Evolutionary conservation across 2,888 invertebrate genomes (phyloP).

Genomic region (Lithophane semibrunnea): DNA sequence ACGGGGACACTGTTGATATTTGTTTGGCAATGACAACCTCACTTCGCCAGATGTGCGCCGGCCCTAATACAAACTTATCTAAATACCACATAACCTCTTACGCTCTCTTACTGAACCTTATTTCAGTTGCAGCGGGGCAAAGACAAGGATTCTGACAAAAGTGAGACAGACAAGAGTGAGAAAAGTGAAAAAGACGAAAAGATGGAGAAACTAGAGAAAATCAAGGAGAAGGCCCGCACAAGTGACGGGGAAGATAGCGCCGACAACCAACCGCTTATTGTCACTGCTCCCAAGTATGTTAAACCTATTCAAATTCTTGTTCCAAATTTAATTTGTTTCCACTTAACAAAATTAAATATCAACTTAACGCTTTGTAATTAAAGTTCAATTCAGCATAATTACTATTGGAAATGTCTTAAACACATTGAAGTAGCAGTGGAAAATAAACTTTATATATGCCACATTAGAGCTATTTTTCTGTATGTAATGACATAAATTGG

Average conservation of each 20-base stretch:
- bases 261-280: constrained; percentile 87
- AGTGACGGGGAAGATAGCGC: constrained; percentile 88
- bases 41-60: background rate
- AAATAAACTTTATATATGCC: background rate
- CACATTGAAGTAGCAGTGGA: background rate
- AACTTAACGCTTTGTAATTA: background rate
- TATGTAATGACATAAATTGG: background rate
- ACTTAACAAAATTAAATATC: background rate
- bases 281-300: constrained; percentile 84
- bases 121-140: constrained; percentile 76
- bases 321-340: background rate
- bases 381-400: background rate
- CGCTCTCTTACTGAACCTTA: constrained; percentile 60
- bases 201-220: constrained; percentile 79
- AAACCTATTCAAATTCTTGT: background rate
- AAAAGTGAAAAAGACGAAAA: constrained; percentile 85
- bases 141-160: constrained; percentile 87
- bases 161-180: constrained; percentile 86
- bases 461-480: background rate
- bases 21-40: background rate
- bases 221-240: constrained; percentile 80
- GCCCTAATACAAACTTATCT: background rate
- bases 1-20: background rate
- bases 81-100: constrained; percentile 18
- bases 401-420: background rate